phyloP scores from a whole-genome alignment of 37 sponge, comb jelly and placozoan genomes.

The Cladorhizidae sp. region DNA sequence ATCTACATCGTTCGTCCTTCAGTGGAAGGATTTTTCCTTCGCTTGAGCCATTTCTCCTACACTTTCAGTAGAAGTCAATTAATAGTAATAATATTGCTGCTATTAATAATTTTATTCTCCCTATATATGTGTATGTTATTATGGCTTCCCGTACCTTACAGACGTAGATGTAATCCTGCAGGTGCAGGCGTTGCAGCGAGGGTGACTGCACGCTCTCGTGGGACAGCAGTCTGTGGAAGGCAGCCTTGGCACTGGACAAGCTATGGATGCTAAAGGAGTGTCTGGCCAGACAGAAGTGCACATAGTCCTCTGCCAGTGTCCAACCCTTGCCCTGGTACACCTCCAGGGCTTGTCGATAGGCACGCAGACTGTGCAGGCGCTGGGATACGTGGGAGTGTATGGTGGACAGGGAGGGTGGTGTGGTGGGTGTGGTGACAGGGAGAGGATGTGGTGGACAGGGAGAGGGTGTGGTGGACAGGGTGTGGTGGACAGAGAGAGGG shows the following conservation, averaged over 20 bases:
- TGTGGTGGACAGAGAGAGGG: too few species aligned
- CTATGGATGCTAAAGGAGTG: constrained; percentile 47
- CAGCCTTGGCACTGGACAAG: constrained; percentile 26
- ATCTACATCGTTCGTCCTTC: too few species aligned
- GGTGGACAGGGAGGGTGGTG: too few species aligned
- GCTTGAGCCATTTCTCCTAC: too few species aligned
- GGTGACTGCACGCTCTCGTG: constrained; percentile 48
- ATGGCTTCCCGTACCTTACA: constrained; percentile 50
- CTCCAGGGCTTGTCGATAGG: constrained; percentile 62
- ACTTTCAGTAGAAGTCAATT: too few species aligned
- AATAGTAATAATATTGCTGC: too few species aligned
- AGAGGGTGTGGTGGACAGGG: not conserved
- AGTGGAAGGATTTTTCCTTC: too few species aligned
- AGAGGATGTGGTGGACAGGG: too few species aligned
- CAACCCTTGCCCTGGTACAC: constrained; percentile 66
- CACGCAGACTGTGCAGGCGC: constrained; percentile 53
- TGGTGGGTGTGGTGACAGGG: too few species aligned
- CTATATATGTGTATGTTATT: too few species aligned
- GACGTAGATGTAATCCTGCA: constrained; percentile 70
- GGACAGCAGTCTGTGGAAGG: constrained; percentile 55
- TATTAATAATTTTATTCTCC: too few species aligned
- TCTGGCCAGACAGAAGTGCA: constrained; percentile 55
- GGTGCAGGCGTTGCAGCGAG: constrained; percentile 45
- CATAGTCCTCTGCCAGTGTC: constrained; percentile 79
- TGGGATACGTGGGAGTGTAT: not conserved